Base-by-base conservation (phyloP, 2,113 vertebrate species). In the Pholis gunnellus region DNA sequence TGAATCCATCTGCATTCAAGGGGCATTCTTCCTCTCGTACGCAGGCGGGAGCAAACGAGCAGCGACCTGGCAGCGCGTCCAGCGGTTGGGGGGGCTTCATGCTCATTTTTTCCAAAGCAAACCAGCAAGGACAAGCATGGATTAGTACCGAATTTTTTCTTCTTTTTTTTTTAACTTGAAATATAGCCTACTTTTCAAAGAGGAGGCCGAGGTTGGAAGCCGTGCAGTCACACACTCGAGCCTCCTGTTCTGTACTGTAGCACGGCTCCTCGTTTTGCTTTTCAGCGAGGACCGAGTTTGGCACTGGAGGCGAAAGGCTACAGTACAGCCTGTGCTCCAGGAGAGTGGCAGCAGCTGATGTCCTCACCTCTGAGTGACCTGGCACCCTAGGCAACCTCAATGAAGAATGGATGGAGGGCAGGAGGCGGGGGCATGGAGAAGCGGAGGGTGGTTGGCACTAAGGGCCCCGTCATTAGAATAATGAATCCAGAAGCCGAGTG, bases 1-100 rank as follows among this genome's bases (percentile, higher is more conserved):
- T 93, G 94, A 94, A 93, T 93, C 93, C 89, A 94, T 95, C 94
- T 94, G 94, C 94, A 95, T 95, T 94, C 94, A 95, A 57, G 86
- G 83, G 81, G 88, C 91, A 91, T 93, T 90, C 93, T 82, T 85
- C 84, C 92, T 87, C 80, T 88, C 67, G 65, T 89, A 90, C 56
- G 83, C 88, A 93, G 93, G 91, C 92, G 74, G 93, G 92, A 93
- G 93, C 87, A 89, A 91, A 91, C 75, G 85, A 91, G 78, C 88
- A 86, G 86, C 81, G 89, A 92, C 93, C 92, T 87, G 82, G 83
- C 89, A 93, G 90, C 25, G 64, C 25, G 67, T 89, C 81, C 90
- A 87, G 85, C 57, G 77, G 81, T 2, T 40, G 44, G 65, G 69
- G 61, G 64, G 72, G 72, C 31, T 29, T 74, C 57, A 63, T 14